phyloP scores from a whole-genome alignment of 2,797 vertebrate species.

The Arnoldichthys spilopterus region DNA sequence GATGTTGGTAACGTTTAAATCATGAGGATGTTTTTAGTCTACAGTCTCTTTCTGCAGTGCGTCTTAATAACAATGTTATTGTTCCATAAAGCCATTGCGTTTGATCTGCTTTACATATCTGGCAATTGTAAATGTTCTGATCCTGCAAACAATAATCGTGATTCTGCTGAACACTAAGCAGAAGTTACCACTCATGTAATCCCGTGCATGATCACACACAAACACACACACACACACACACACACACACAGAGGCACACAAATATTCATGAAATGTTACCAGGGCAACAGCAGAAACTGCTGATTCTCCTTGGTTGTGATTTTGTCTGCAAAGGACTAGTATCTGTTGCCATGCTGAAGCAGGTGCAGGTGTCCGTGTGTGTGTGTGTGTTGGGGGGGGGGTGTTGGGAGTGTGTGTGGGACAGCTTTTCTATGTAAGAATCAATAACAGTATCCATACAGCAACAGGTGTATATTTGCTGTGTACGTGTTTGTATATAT shows the following conservation, averaged over 20 bases:
- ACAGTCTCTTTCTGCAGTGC: neutral
- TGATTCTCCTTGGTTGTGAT: constrained; percentile 16
- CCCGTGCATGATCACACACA: neutral
- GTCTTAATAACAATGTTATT: neutral
- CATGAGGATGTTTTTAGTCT: neutral
- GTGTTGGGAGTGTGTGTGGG: neutral
- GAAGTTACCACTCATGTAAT: neutral
- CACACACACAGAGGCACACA: neutral
- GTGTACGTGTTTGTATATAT: constrained; percentile 1
- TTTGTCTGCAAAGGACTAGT: constrained; percentile 1
- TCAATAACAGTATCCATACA: neutral
- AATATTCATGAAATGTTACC: constrained; percentile 4
- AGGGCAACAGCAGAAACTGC: constrained; percentile 21
- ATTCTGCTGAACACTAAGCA: neutral
- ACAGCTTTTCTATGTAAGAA: neutral
- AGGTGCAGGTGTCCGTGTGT: constrained; percentile 6
- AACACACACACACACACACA: neutral
- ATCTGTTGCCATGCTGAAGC: constrained; percentile 8
- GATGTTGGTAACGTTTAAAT: neutral
- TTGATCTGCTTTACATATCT: constrained; percentile 6
- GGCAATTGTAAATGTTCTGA: neutral
- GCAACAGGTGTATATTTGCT: neutral
- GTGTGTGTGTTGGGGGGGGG: neutral
- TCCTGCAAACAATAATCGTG: neutral
- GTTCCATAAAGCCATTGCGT: neutral